phyloP scores from a whole-genome alignment of 2,888 invertebrate species.

The Holacanthella duospinosa region DNA sequence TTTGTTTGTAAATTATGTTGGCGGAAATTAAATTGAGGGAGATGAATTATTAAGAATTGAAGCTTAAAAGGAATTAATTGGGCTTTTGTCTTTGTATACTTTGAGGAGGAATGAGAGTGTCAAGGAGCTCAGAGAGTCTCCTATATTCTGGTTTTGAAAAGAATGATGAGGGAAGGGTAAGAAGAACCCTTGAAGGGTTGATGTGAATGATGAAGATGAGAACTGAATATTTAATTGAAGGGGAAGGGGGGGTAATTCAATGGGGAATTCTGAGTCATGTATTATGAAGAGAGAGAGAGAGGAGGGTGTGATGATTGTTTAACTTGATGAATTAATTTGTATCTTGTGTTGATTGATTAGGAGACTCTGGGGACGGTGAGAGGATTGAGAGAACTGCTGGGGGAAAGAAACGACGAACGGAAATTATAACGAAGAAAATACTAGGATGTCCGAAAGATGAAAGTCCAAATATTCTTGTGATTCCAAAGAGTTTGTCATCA shows the following conservation, averaged over 20 bases:
- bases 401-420: constrained; percentile 11
- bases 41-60: too few species aligned
- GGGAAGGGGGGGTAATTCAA: background rate
- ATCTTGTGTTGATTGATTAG: constrained; percentile 19
- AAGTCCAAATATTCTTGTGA: background rate
- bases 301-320: background rate
- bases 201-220: background rate
- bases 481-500: constrained; percentile 8
- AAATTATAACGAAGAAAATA: background rate
- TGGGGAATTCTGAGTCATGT: too few species aligned
- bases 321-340: constrained; percentile 12
- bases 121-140: background rate
- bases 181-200: background rate
- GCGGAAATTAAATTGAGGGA: constrained; percentile 1
- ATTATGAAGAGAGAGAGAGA: background rate
- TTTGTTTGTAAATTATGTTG: too few species aligned
- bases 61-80: constrained; percentile 7
- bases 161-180: background rate
- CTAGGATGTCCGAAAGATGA: background rate
- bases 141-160: background rate
- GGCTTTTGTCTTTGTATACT: background rate
- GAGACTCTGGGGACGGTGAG: constrained; percentile 32
- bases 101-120: background rate
- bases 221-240: background rate
- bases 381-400: background rate